Evolutionary conservation across 2,888 invertebrate genomes (phyloP).

Genomic region (Anagyrus pseudococci): DNA sequence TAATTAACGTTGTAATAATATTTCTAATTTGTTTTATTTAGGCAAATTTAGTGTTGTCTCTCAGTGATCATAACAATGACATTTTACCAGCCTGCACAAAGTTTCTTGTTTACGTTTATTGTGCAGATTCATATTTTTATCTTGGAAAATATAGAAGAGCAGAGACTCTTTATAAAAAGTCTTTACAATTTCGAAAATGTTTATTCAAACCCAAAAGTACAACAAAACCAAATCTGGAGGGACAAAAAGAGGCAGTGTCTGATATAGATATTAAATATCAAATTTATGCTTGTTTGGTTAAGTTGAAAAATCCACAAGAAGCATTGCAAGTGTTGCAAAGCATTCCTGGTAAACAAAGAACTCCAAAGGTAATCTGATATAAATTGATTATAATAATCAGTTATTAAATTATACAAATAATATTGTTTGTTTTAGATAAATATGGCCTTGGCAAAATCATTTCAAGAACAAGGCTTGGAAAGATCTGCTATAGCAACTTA

Average conservation of each 20-base stretch:
- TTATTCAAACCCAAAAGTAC: slow-evolving; percentile 66
- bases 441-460: slow-evolving; percentile 78
- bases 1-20: background rate
- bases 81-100: slow-evolving; percentile 68
- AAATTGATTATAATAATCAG: slow-evolving; percentile 11
- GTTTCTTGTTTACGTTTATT: slow-evolving; percentile 73
- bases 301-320: slow-evolving; percentile 70
- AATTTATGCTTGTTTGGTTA: slow-evolving; percentile 73
- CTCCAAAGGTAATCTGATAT: slow-evolving; percentile 67
- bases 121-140: slow-evolving; percentile 75
- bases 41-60: slow-evolving; percentile 72
- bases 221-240: slow-evolving; percentile 61
- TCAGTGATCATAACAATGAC: slow-evolving; percentile 72
- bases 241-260: slow-evolving; percentile 64
- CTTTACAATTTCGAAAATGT: slow-evolving; percentile 71
- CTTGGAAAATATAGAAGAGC: slow-evolving; percentile 73
- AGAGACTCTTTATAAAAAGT: slow-evolving; percentile 71
- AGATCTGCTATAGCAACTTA: slow-evolving; percentile 76
- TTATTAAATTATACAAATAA: slow-evolving; percentile 5
- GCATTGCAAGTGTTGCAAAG: slow-evolving; percentile 67
- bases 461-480: slow-evolving; percentile 73
- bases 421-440: slow-evolving; percentile 60
- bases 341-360: slow-evolving; percentile 71
- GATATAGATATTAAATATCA: slow-evolving; percentile 77
- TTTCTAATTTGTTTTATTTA: slow-evolving; percentile 57